phyloP scores from a whole-genome alignment of 1,140 invertebrate genomes.

The Frieseomelitta varia region DNA sequence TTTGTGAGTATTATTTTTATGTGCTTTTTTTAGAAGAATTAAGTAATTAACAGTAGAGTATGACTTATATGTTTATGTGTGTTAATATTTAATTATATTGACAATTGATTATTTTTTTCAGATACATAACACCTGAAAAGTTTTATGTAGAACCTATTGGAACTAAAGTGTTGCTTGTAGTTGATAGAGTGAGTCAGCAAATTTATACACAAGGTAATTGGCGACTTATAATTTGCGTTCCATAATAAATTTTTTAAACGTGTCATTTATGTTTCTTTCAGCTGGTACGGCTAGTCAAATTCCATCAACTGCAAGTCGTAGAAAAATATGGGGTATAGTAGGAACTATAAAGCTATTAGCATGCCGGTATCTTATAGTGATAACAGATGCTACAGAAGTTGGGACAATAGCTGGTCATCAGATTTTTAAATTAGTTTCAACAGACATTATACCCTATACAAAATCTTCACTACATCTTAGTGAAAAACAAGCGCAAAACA shows the following conservation, averaged over 20 bases:
- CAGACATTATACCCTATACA: slow-evolving; percentile 94
- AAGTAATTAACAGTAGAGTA: background rate
- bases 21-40: background rate
- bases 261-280: slow-evolving; percentile 67
- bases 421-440: slow-evolving; percentile 92
- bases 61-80: background rate
- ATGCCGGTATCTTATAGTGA: slow-evolving; percentile 94
- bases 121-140: slow-evolving; percentile 88
- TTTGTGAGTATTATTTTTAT: slow-evolving; percentile 81
- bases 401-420: slow-evolving; percentile 93
- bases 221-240: background rate
- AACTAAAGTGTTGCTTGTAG: slow-evolving; percentile 85
- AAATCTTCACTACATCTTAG: slow-evolving; percentile 92
- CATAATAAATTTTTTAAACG: slow-evolving; percentile 7
- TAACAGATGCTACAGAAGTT: slow-evolving; percentile 92
- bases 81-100: background rate
- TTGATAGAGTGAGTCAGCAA: slow-evolving; percentile 88
- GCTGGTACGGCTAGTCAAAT: slow-evolving; percentile 84
- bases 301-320: slow-evolving; percentile 85
- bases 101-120: slow-evolving; percentile 73
- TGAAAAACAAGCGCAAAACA: slow-evolving; percentile 89
- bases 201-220: slow-evolving; percentile 85
- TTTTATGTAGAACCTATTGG: slow-evolving; percentile 87
- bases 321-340: slow-evolving; percentile 93
- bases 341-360: slow-evolving; percentile 93